Conservation (phyloP, 2,113 vertebrate genomes). For the Leptobrachium leishanense region DNA sequence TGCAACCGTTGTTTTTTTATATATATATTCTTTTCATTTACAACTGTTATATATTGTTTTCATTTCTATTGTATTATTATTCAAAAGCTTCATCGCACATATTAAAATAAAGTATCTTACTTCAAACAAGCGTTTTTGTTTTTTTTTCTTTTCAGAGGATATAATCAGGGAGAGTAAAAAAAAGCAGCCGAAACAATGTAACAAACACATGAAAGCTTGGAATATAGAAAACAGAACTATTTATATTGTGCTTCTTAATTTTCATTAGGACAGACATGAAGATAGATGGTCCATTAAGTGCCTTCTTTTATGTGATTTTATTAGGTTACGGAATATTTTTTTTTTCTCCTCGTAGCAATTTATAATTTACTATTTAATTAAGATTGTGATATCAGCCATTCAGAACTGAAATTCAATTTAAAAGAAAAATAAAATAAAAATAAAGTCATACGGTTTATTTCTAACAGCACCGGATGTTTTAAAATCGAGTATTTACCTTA, state of each 20-base stretch:
- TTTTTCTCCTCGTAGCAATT: slow-evolving; percentile 26
- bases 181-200: slow-evolving; percentile 59
- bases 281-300: slow-evolving; percentile 24
- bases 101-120: slow-evolving; percentile 75
- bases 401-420: slow-evolving; percentile 42
- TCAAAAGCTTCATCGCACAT: slow-evolving; percentile 69
- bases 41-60: slow-evolving; percentile 54
- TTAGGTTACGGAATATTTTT: slow-evolving; percentile 33
- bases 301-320: slow-evolving; percentile 32
- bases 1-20: slow-evolving; percentile 65
- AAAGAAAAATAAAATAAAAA: slow-evolving; percentile 18
- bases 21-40: slow-evolving; percentile 61
- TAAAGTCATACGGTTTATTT: slow-evolving; percentile 28
- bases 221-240: slow-evolving; percentile 52
- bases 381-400: slow-evolving; percentile 40
- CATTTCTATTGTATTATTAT: slow-evolving; percentile 57
- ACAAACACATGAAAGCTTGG: slow-evolving; percentile 60
- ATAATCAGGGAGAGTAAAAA: slow-evolving; percentile 52
- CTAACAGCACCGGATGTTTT: not conserved
- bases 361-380: slow-evolving; percentile 49
- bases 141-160: slow-evolving; percentile 49
- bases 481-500: slow-evolving; percentile 26
- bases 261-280: slow-evolving; percentile 52
- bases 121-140: slow-evolving; percentile 59
- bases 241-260: slow-evolving; percentile 54